phyloP scores from a whole-genome alignment of 2,113 vertebrate species.

The Zeus faber region DNA sequence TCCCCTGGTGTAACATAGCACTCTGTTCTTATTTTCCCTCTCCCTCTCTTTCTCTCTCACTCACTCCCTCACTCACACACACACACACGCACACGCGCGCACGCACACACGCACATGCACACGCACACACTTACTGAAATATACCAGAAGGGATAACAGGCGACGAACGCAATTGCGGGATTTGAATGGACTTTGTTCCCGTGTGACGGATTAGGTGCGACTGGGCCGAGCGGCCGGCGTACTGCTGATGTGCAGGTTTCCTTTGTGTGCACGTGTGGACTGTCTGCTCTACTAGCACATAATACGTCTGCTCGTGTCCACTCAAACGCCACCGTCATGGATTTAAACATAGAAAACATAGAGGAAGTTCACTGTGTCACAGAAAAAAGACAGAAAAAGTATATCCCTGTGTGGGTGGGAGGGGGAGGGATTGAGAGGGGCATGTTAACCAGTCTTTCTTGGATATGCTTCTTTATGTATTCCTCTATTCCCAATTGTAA shows the following conservation, averaged over 20 bases:
- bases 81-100: background rate
- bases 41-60: slow-evolving; percentile 1
- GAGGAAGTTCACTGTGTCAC: too few species aligned
- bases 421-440: too few species aligned
- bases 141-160: slow-evolving; percentile 53
- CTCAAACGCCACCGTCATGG: background rate
- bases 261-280: slow-evolving; percentile 62
- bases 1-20: slow-evolving; percentile 36
- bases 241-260: slow-evolving; percentile 72
- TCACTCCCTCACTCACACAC: background rate
- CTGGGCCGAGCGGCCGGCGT: slow-evolving; percentile 46
- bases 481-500: too few species aligned
- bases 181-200: slow-evolving; percentile 57
- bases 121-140: slow-evolving; percentile 21
- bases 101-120: slow-evolving; percentile 12
- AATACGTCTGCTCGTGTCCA: background rate
- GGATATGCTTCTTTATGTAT: too few species aligned
- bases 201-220: slow-evolving; percentile 65
- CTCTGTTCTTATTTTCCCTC: slow-evolving; percentile 15
- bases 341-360: background rate
- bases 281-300: slow-evolving; percentile 23
- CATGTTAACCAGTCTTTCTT: too few species aligned
- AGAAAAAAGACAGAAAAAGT: background rate
- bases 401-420: background rate
- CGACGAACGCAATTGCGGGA: slow-evolving; percentile 46